Evolutionary conservation across 2,113 vertebrate species (phyloP).

Genomic region (Scytalopus superciliaris): DNA sequence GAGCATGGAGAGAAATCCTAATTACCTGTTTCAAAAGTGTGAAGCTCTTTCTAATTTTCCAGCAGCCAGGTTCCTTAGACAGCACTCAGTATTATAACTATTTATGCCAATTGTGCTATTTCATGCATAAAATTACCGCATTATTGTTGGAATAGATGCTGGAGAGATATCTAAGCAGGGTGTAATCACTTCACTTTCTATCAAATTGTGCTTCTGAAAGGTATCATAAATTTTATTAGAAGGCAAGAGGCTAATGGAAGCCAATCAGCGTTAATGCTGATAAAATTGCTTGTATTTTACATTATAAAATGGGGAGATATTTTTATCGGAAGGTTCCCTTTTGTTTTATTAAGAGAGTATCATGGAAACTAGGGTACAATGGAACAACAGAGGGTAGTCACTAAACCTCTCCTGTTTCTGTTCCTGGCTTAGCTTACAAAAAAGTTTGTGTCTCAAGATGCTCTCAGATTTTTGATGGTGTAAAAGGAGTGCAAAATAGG

Average conservation of each 20-base stretch:
- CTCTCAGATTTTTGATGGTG: background rate
- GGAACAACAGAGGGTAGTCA: conserved; percentile 25
- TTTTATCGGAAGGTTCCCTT: conserved; percentile 68
- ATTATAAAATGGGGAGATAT: conserved; percentile 75
- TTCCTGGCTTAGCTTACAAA: background rate
- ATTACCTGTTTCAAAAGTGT: conserved; percentile 84
- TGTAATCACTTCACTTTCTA: conserved; percentile 84
- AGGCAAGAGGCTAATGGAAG: conserved; percentile 84
- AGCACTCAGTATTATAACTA: conserved; percentile 84
- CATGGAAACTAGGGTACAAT: conserved; percentile 47
- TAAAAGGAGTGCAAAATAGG: conserved; percentile 30
- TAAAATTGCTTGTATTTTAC: conserved; percentile 84
- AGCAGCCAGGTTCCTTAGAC: conserved; percentile 81
- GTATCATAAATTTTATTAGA: conserved; percentile 87
- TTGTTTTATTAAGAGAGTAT: conserved; percentile 75
- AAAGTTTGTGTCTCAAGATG: background rate
- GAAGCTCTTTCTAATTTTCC: conserved; percentile 82
- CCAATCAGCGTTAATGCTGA: conserved; percentile 82
- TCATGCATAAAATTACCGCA: conserved; percentile 87
- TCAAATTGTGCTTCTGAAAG: conserved; percentile 85
- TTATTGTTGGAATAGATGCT: conserved; percentile 83
- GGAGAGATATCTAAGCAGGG: conserved; percentile 83
- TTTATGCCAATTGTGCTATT: conserved; percentile 86
- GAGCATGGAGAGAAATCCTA: conserved; percentile 80
- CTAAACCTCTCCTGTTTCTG: background rate